phyloP scores from a whole-genome alignment of 2,888 invertebrate species.

The Macropis europaea region DNA sequence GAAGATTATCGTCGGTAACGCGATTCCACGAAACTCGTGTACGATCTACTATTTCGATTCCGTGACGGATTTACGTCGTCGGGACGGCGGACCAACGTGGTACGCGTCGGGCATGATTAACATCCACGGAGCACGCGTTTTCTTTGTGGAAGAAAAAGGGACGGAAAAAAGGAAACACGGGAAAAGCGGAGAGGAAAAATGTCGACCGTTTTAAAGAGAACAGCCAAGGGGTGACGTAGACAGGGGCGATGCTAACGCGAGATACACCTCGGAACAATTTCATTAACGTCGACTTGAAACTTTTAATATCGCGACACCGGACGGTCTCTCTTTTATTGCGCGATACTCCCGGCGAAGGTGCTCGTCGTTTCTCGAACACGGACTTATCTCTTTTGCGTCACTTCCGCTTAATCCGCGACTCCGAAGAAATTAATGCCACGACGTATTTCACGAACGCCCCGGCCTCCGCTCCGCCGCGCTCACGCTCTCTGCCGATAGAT shows the following conservation, averaged over 20 bases:
- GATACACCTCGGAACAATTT: constrained; percentile 61
- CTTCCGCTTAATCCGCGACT: constrained; percentile 44
- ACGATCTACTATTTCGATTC: constrained; percentile 31
- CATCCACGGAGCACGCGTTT: constrained; percentile 66
- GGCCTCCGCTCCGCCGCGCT: too few species aligned
- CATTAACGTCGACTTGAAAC: constrained; percentile 60
- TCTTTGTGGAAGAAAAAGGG: constrained; percentile 22
- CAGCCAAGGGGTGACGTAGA: constrained; percentile 21
- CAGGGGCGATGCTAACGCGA: constrained; percentile 33
- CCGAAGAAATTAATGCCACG: constrained; percentile 53
- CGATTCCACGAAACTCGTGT: constrained; percentile 4
- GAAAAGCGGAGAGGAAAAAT: background rate
- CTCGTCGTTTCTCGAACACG: constrained; percentile 34
- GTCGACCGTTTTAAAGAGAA: constrained; percentile 9
- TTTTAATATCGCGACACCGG: constrained; percentile 55
- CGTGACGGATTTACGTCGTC: constrained; percentile 29
- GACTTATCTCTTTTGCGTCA: constrained; percentile 18
- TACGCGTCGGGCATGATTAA: constrained; percentile 66
- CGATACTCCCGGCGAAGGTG: constrained; percentile 40
- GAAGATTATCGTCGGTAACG: constrained; percentile 8
- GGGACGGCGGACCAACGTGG: constrained; percentile 28
- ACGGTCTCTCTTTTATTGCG: constrained; percentile 59
- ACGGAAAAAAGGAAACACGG: background rate
- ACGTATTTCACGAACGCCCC: constrained; percentile 57
- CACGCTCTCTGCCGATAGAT: too few species aligned